phyloP scores from a whole-genome alignment of 2,113 vertebrate species.

The Picathartes gymnocephalus region DNA sequence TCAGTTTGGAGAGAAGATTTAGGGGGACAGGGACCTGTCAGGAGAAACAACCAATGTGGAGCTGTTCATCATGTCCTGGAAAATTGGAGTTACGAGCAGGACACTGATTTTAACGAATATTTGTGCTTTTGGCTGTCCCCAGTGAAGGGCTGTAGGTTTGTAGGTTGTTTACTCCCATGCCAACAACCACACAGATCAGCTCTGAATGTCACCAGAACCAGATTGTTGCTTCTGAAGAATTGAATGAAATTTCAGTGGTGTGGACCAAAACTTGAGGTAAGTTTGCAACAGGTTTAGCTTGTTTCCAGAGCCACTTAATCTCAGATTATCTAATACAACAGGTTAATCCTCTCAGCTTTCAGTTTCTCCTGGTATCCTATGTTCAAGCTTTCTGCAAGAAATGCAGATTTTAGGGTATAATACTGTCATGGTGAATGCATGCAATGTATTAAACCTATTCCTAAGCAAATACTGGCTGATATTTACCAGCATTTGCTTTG shows the following conservation, averaged over 20 bases:
- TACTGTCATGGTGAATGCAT: background rate
- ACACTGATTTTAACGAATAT: background rate
- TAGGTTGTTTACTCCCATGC: background rate
- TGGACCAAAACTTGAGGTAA: background rate
- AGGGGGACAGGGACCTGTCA: background rate
- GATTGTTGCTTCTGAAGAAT: background rate
- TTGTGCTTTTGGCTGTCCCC: background rate
- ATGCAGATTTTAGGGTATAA: background rate
- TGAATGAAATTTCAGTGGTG: background rate
- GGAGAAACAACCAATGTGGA: background rate
- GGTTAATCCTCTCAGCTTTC: background rate
- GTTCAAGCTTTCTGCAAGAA: background rate
- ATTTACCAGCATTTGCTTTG: background rate
- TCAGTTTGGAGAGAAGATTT: background rate
- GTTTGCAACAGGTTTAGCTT: background rate
- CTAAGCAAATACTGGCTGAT: background rate
- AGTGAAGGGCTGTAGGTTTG: background rate
- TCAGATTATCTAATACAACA: background rate
- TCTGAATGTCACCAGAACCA: background rate
- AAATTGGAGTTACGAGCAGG: background rate
- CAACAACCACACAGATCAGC: background rate
- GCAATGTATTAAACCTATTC: background rate
- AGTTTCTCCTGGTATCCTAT: accelerated
- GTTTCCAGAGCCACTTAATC: background rate
- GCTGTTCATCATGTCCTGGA: background rate